Evolutionary conservation across 1,140 invertebrate species (phyloP).

Genomic region (Cydia pomonella): DNA sequence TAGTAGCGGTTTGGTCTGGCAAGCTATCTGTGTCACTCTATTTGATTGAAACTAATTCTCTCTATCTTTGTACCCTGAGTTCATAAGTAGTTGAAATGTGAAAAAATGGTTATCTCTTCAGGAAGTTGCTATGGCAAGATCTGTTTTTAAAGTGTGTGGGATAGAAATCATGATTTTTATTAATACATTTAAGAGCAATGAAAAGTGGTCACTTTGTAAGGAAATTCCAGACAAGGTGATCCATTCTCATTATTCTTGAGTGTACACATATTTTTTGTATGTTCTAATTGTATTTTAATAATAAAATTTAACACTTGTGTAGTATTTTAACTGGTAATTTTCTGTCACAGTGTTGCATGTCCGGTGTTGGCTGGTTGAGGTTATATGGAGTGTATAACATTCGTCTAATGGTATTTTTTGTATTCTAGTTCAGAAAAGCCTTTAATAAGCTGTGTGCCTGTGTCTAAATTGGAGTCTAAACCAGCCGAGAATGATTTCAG

Average conservation of each 20-base stretch:
- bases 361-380: constrained; percentile 1
- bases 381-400: constrained; percentile 2
- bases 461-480: constrained; percentile 9
- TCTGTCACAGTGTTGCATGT: constrained; percentile 1
- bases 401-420: constrained; percentile 7
- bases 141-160: too few relatives aligned
- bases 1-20: too few relatives aligned
- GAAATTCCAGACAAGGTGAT: not conserved
- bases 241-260: not conserved
- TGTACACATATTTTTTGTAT: not conserved
- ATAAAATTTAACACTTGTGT: not conserved
- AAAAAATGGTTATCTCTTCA: too few relatives aligned
- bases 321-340: not conserved
- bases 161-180: not conserved
- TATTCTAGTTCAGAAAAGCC: constrained; percentile 16
- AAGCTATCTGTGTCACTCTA: too few relatives aligned
- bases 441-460: constrained; percentile 21
- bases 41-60: too few relatives aligned
- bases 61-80: too few relatives aligned
- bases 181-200: not conserved
- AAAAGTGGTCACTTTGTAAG: not conserved
- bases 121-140: too few relatives aligned
- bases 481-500: constrained; percentile 29
- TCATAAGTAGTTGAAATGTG: too few relatives aligned
- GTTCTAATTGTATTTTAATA: not conserved